Conservation (phyloP, 2,888 invertebrate genomes). For the Itoplectis maculator region DNA sequence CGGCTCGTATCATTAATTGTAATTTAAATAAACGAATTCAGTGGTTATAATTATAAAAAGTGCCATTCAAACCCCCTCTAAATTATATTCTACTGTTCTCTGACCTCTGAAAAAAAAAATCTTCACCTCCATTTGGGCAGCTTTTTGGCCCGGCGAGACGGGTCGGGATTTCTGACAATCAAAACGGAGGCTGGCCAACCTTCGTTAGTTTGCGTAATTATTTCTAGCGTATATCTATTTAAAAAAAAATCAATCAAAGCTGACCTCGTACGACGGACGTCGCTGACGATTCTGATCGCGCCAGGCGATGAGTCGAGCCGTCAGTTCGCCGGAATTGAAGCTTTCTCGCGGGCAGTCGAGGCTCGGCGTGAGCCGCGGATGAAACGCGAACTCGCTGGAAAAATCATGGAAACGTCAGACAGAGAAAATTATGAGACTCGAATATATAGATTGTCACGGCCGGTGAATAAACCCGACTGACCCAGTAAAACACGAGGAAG, state of each 20-base stretch:
- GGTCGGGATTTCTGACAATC: too few relatives aligned
- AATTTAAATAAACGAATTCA: not conserved
- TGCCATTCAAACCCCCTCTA: too few relatives aligned
- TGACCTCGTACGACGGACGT: conserved; percentile 39
- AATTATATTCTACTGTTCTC: too few relatives aligned
- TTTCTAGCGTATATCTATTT: not conserved
- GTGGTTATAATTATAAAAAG: not conserved
- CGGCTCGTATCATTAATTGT: not conserved
- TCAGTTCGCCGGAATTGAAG: conserved; percentile 79
- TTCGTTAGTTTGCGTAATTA: too few relatives aligned
- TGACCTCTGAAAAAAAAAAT: too few relatives aligned
- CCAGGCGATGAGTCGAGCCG: conserved; percentile 80
- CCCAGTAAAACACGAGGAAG: conserved; percentile 27
- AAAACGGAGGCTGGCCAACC: too few relatives aligned
- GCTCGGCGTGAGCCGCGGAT: conserved; percentile 70
- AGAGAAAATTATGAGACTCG: not conserved
- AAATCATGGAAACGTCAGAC: not conserved
- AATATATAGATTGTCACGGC: conserved; percentile 23
- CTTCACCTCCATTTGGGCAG: too few relatives aligned
- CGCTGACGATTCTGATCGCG: conserved; percentile 73
- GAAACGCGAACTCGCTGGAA: conserved; percentile 73
- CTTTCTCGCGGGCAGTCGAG: conserved; percentile 70
- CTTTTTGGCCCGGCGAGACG: too few relatives aligned
- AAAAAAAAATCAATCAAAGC: not conserved
- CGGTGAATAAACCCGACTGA: conserved; percentile 44